A percentile compares a stretch with the other conserved stretches of the same genome.
These are phyloP conservation scores for Protodeltote pygarga DNA, from an alignment of 2,888 invertebrate species.

Conservation along the genomic window DNA sequence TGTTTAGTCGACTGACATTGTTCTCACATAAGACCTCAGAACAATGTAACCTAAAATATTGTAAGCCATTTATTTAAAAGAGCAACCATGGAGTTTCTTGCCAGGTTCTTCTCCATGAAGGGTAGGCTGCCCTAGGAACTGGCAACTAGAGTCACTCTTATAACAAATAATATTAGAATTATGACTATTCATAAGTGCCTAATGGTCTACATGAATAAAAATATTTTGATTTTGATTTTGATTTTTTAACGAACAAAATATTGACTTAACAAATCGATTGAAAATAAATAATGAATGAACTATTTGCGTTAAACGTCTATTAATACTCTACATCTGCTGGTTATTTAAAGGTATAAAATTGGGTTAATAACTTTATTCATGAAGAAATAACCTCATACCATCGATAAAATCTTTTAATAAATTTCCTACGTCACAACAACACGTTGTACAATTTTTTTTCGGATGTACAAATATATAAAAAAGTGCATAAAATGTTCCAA, in stretches of 20 bases:
- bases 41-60: too few relatives aligned
- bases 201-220: too few relatives aligned
- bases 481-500: slow-evolving; percentile 85
- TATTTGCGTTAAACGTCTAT: slow-evolving; percentile 10
- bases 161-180: too few relatives aligned
- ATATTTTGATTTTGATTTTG: neutral
- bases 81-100: too few relatives aligned
- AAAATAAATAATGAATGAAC: slow-evolving; percentile 7
- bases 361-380: slow-evolving; percentile 1
- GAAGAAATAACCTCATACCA: slow-evolving; percentile 24
- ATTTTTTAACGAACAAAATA: slow-evolving; percentile 11
- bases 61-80: too few relatives aligned
- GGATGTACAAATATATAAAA: slow-evolving; percentile 84
- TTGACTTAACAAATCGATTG: slow-evolving; percentile 14
- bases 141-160: too few relatives aligned
- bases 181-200: too few relatives aligned
- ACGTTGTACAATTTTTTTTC: slow-evolving; percentile 71
- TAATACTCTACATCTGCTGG: slow-evolving; percentile 10
- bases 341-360: slow-evolving; percentile 13
- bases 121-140: too few relatives aligned
- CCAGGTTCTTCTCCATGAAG: too few relatives aligned
- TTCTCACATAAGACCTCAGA: too few relatives aligned
- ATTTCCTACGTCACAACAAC: slow-evolving; percentile 70
- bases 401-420: slow-evolving; percentile 44
- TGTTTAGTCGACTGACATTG: too few relatives aligned